Evolutionary conservation across 2,113 vertebrate genomes (phyloP).

Genomic region (Grus americana): DNA sequence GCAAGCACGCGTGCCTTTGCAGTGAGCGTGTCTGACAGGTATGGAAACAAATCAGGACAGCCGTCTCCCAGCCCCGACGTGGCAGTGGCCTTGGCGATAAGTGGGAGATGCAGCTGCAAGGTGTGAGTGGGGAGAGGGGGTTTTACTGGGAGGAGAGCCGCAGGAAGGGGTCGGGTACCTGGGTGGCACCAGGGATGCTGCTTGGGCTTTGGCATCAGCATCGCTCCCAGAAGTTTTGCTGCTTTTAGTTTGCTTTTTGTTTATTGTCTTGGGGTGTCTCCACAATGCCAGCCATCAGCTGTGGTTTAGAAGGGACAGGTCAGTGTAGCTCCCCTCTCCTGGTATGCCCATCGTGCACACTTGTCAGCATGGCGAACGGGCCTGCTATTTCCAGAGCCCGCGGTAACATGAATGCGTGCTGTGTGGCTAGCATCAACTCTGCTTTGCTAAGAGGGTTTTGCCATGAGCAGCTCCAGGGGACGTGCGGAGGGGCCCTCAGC

Average conservation of each 20-base stretch:
- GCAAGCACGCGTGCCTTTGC: background rate
- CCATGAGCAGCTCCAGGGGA: background rate
- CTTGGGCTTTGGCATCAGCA: background rate
- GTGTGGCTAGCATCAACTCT: rapidly evolving
- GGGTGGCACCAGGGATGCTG: background rate
- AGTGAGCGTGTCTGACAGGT: background rate
- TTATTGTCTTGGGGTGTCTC: background rate
- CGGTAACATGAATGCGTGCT: rapidly evolving
- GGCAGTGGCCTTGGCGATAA: rapidly evolving
- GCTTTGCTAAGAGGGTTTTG: background rate
- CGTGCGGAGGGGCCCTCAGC: rapidly evolving
- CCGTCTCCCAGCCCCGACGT: rapidly evolving
- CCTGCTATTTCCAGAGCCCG: background rate
- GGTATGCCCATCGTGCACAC: rapidly evolving
- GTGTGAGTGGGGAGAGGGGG: background rate
- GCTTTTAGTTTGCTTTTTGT: background rate
- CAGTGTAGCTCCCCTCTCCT: background rate
- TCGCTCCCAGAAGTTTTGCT: background rate
- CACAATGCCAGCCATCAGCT: background rate
- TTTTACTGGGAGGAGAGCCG: rapidly evolving
- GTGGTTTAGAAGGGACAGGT: background rate
- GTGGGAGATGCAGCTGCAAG: background rate
- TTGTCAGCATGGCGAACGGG: rapidly evolving
- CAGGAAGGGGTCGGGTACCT: background rate
- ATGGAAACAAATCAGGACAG: background rate